Evolutionary conservation across 2,888 invertebrate genomes (phyloP).

Genomic region (Cataglyphis altisquamis): DNA sequence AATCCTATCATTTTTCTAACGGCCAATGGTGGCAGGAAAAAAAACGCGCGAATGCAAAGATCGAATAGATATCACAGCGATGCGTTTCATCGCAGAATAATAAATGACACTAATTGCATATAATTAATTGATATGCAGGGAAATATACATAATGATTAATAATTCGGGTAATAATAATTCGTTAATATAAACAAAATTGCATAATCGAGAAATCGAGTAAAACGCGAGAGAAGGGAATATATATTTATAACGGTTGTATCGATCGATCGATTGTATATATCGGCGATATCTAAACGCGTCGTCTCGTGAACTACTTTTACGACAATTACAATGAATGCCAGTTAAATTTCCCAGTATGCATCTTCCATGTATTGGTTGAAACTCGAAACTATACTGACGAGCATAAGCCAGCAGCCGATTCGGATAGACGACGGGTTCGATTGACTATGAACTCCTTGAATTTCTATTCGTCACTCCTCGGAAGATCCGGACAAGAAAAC

Average conservation of each 20-base stretch:
- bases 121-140: not conserved
- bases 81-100: not conserved
- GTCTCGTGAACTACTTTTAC: slow-evolving; percentile 13
- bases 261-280: not conserved
- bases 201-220: not conserved
- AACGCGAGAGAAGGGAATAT: not conserved
- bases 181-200: not conserved
- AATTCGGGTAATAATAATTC: not conserved
- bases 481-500: slow-evolving; percentile 36
- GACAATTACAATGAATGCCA: slow-evolving; percentile 44
- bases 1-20: not conserved
- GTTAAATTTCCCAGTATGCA: slow-evolving; percentile 52
- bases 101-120: slow-evolving; percentile 3
- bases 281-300: slow-evolving; percentile 4
- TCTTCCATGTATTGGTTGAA: slow-evolving; percentile 16
- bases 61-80: not conserved
- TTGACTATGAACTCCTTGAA: slow-evolving; percentile 35
- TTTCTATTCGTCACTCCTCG: slow-evolving; percentile 52
- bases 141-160: not conserved
- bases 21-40: not conserved
- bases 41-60: not conserved
- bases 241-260: not conserved
- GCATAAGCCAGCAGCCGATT: slow-evolving; percentile 34
- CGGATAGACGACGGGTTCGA: slow-evolving; percentile 34
- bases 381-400: slow-evolving; percentile 32